A percentile compares a stretch with the other conserved stretches of the same genome.
Evolutionary conservation across 2,113 vertebrate species (phyloP).

Genomic region (Daphoenositta chrysoptera): DNA sequence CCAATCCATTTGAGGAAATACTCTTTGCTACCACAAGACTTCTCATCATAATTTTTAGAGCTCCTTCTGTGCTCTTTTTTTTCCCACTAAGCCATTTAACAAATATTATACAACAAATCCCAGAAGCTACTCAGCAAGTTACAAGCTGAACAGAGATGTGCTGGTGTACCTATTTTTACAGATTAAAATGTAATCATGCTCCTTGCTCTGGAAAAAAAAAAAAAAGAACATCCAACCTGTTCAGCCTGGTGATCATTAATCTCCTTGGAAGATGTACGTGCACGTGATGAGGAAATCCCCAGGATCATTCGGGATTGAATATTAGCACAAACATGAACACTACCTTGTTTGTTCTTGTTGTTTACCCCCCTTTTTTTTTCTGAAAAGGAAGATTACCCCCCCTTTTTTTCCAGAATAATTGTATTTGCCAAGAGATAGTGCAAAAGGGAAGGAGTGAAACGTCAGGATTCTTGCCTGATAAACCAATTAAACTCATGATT

Average conservation of each 20-base stretch:
- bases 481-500: background rate
- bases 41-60: background rate
- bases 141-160: background rate
- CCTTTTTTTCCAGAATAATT: background rate
- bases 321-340: background rate
- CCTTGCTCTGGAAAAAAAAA: background rate
- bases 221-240: background rate
- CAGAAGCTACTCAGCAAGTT: background rate
- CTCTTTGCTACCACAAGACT: background rate
- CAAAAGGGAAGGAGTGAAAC: background rate
- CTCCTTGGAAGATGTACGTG: background rate
- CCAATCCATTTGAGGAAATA: background rate
- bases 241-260: background rate
- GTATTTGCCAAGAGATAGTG: background rate
- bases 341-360: background rate
- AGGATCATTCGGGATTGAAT: background rate
- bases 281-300: background rate
- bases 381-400: background rate
- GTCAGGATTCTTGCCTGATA: background rate
- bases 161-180: background rate
- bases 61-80: background rate
- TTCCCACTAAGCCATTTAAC: background rate
- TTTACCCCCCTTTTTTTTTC: fast-evolving
- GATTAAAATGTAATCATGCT: conserved; percentile 31
- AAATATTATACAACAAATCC: background rate